phyloP scores from a whole-genome alignment of 1,140 invertebrate species.

The Drosophila micromelanica region DNA sequence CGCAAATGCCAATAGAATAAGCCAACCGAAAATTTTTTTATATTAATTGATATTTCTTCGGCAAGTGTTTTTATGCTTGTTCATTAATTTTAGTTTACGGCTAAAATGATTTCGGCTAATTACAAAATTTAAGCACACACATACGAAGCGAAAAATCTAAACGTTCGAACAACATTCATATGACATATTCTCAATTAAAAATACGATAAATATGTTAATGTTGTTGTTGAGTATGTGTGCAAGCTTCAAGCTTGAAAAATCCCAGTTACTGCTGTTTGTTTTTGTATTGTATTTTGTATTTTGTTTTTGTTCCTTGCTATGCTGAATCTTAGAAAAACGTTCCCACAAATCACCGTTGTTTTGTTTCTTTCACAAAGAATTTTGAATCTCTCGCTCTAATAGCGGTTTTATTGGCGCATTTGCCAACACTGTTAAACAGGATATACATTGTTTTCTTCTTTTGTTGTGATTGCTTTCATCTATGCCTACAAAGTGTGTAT shows the following conservation, averaged over 20 bases:
- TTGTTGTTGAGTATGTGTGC: slow-evolving; percentile 46
- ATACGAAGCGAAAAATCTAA: slow-evolving; percentile 46
- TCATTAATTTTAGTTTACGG: neutral
- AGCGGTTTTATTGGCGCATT: slow-evolving; percentile 18
- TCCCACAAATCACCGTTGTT: slow-evolving; percentile 63
- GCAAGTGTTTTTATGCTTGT: neutral
- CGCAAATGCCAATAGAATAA: too few species aligned
- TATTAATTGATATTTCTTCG: neutral
- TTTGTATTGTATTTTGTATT: slow-evolving; percentile 29
- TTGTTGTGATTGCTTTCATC: neutral
- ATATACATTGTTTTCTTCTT: neutral
- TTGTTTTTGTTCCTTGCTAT: slow-evolving; percentile 42
- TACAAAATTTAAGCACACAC: slow-evolving; percentile 42
- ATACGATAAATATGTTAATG: too few species aligned
- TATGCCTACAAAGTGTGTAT: slow-evolving; percentile 14
- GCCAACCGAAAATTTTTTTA: neutral
- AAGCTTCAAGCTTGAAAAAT: slow-evolving; percentile 79
- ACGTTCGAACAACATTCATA: slow-evolving; percentile 41
- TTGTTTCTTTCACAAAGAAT: slow-evolving; percentile 75
- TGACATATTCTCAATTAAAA: slow-evolving; percentile 32
- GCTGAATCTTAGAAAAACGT: slow-evolving; percentile 48
- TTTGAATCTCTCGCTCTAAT: slow-evolving; percentile 45
- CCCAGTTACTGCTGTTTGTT: slow-evolving; percentile 67
- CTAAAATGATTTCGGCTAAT: slow-evolving; percentile 41
- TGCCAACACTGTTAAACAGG: slow-evolving; percentile 47